Base-by-base conservation (phyloP, 1,140 invertebrate species). In the Andricus grossulariae region DNA sequence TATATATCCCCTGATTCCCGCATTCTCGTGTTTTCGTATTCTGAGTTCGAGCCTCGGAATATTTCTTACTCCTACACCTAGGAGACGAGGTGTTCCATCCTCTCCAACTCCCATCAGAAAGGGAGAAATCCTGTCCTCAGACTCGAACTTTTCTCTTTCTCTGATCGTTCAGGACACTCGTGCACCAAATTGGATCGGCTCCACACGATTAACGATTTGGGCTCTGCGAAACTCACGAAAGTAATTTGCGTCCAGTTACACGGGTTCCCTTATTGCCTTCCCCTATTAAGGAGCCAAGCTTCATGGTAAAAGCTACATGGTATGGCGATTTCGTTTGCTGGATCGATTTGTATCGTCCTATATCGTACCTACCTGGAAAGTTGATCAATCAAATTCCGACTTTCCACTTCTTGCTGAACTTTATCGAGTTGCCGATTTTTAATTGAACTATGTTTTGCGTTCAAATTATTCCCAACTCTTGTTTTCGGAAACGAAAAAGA, bases 151-250 rank as follows among this genome's bases (percentile, higher is more conserved):
- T 66, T 16, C 60, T 39, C 60, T 39, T 66, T 66, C 25, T 66
- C 60, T 45, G 60, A 66, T 66, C 60, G 60, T 66, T 66, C 15
- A 39, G n/a, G 60, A 66, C 60, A 66, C 60, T 66, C 21, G 25
- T 66, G 60, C 39, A 39, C 60, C 12, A 66, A 66, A 66, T 66
- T 66, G 25, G 60, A 66, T 66, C 60, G 32, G 60, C 32, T 32
- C 25, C 21, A 15, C 3, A 66, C 60, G 60, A 66, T 45, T 66
- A 66, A 66, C 25, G 60, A 16, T 66, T 66, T n/a, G 60, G 60
- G 11, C 39, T 66, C 32, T 66, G 6, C 39, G 60, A n/a, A 66
- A 66, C 16, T 66, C 25, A 66, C 8, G 60, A 66, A 66, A 66
- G 60, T 66, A 60, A 25, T 13, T 32, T 60, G 10, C 12, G 32